Base-by-base conservation (phyloP, 2,797 vertebrate species). In the Acrocephalus scirpaceus region DNA sequence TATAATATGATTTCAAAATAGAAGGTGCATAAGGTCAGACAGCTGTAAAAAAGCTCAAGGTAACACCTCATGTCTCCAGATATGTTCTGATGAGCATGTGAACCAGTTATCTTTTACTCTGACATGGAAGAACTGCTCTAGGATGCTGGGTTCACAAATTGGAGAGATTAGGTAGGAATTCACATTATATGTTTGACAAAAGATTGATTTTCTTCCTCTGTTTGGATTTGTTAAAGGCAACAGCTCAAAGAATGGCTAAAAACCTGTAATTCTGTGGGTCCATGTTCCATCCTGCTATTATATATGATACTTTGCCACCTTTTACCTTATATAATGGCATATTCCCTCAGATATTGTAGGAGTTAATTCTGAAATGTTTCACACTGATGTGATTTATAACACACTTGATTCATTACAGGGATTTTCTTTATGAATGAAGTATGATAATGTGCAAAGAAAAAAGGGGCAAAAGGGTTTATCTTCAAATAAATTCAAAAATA, bases 341-440 rank as follows among this genome's bases (percentile, higher is more conserved):
- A 56, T 58, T 75, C 34, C 18, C 12, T 11, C 38, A 56, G n/a
- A n/a, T 4, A 56, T 56, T 40, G 16, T 69, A 30, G n/a, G 38
- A 78, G 25, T 84, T 62, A 34, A 65, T 16, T 86, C n/a, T 86
- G 57, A 56, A 69, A 21, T 36, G 7, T 56, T 83, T 62, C 8
- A 18, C 6, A 1, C 14, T 62, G 42, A 16, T 42, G 13, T 86
- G 44, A 38, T 72, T 84, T 54, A 38, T 44, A 66, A 30, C 6
- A n/a, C 15, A 51, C 5, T 65, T 40, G 32, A 77, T 72, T 80
- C 7, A 54, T 77, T 69, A 40, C 32, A 71, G 32, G 40, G 12
- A 38, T 90, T 50, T 58, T 78, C 13, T 92, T 95, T 81, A 71
- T 82, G 87, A 94, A 94, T 90, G 48, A 94, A 88, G 19, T 72